These are phyloP conservation scores for Sphaerodactylus townsendi DNA, from an alignment of 2,113 vertebrate species.

Conservation along the genomic window DNA sequence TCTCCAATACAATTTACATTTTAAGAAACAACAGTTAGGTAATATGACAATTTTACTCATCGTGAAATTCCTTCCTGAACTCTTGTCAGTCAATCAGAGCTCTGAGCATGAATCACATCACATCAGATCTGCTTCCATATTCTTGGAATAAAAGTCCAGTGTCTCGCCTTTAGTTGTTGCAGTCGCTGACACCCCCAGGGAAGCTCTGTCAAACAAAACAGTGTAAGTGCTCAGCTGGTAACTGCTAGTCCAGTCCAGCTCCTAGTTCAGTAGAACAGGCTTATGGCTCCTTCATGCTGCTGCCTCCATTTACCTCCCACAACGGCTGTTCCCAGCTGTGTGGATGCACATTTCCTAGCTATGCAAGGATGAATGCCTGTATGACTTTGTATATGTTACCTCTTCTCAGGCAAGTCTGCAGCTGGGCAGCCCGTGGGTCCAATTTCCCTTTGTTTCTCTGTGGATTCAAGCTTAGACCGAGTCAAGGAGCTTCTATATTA, in stretches of 20 bases:
- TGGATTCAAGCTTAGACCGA: conserved; percentile 35
- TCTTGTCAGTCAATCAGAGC: background rate
- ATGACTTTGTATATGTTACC: background rate
- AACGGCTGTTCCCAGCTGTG: background rate
- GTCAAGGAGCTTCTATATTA: conserved; percentile 60
- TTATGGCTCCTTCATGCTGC: background rate
- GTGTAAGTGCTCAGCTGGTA: background rate
- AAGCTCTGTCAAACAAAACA: background rate
- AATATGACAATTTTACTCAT: background rate
- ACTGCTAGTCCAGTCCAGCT: background rate
- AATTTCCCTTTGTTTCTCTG: conserved; percentile 9
- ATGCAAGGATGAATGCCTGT: accelerated
- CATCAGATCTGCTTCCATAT: background rate
- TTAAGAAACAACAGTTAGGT: background rate
- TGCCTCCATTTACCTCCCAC: background rate
- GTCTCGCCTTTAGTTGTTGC: background rate
- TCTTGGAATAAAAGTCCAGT: background rate
- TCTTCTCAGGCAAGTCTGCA: conserved; percentile 25
- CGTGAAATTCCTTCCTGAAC: background rate
- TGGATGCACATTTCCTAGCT: accelerated
- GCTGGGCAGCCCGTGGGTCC: background rate
- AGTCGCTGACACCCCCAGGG: background rate
- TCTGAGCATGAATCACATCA: background rate
- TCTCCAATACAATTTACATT: background rate
- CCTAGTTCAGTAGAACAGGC: background rate